phyloP scores from a whole-genome alignment of 2,797 vertebrate species.

The Tragopan temminckii region DNA sequence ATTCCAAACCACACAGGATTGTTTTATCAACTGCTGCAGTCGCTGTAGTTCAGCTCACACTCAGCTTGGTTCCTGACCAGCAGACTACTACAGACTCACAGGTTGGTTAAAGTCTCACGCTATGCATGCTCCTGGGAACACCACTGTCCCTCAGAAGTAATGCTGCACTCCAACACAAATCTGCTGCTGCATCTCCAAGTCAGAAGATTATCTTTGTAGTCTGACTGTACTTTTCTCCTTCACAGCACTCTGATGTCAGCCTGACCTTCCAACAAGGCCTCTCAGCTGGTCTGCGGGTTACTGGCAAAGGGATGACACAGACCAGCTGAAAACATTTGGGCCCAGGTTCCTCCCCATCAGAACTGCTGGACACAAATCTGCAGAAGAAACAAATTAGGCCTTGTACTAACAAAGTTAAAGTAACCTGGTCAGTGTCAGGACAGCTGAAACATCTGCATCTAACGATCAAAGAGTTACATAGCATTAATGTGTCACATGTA shows the following conservation, averaged over 20 bases:
- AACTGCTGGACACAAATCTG: background rate
- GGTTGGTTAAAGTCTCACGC: background rate
- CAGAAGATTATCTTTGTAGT: background rate
- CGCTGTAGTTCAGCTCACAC: background rate
- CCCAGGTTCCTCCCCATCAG: conserved; percentile 18
- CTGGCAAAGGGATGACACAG: conserved; percentile 28
- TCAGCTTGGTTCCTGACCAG: background rate
- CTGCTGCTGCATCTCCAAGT: background rate
- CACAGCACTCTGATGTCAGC: conserved; percentile 42
- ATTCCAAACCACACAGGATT: background rate
- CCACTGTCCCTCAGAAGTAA: background rate
- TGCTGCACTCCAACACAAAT: background rate
- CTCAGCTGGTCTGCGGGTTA: conserved; percentile 42
- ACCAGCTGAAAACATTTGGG: conserved; percentile 51
- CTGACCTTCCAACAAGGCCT: conserved; percentile 45
- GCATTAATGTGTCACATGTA: background rate
- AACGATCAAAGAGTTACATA: background rate
- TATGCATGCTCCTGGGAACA: background rate
- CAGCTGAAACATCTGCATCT: conserved; percentile 23
- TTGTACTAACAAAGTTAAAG: conserved; percentile 31
- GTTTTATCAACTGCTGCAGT: background rate
- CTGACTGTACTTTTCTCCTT: conserved; percentile 2
- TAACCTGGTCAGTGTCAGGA: conserved; percentile 15
- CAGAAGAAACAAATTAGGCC: conserved; percentile 1
- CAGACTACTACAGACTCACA: background rate